A percentile compares a stretch with the other conserved stretches of the same genome.
These are phyloP conservation scores for Brachyistius frenatus DNA, from an alignment of 2,113 vertebrate genomes.

Conservation along the genomic window DNA sequence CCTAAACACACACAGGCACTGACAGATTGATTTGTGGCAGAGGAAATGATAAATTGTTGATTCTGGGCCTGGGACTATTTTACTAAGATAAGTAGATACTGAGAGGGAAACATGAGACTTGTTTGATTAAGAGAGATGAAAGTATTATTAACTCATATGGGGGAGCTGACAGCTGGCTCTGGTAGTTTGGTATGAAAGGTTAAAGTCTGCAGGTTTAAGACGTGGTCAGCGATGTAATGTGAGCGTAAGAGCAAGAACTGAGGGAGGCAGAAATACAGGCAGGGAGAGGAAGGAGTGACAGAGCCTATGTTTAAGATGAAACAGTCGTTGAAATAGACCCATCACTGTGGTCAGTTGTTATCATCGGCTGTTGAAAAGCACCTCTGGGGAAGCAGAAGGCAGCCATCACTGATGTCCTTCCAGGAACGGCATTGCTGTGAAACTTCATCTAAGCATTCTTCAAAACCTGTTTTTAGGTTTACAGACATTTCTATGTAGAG, in stretches of 20 bases:
- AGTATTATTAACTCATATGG: constrained; percentile 39
- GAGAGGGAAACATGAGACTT: constrained; percentile 11
- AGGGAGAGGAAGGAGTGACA: not conserved
- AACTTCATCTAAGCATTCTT: constrained; percentile 3
- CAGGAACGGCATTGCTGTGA: constrained; percentile 51
- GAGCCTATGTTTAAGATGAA: constrained; percentile 35
- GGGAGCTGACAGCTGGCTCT: constrained; percentile 29
- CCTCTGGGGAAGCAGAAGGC: constrained; percentile 48
- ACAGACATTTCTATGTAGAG: not conserved
- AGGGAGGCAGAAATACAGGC: not conserved
- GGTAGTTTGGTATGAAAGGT: not conserved
- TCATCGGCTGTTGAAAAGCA: constrained; percentile 49
- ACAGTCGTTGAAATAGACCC: constrained; percentile 52
- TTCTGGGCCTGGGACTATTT: constrained; percentile 53
- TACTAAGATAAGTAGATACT: constrained; percentile 42
- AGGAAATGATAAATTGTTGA: constrained; percentile 62
- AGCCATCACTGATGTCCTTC: constrained; percentile 40
- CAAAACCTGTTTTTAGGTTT: constrained; percentile 4
- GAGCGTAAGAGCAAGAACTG: not conserved
- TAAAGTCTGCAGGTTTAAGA: constrained; percentile 5
- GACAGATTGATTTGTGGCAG: constrained; percentile 62
- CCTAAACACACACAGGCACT: constrained; percentile 10
- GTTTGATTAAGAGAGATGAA: constrained; percentile 53
- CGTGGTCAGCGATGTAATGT: not conserved
- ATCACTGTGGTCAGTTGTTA: constrained; percentile 48